phyloP scores from a whole-genome alignment of 2,113 vertebrate genomes.

The Cranoglanis bouderius region DNA sequence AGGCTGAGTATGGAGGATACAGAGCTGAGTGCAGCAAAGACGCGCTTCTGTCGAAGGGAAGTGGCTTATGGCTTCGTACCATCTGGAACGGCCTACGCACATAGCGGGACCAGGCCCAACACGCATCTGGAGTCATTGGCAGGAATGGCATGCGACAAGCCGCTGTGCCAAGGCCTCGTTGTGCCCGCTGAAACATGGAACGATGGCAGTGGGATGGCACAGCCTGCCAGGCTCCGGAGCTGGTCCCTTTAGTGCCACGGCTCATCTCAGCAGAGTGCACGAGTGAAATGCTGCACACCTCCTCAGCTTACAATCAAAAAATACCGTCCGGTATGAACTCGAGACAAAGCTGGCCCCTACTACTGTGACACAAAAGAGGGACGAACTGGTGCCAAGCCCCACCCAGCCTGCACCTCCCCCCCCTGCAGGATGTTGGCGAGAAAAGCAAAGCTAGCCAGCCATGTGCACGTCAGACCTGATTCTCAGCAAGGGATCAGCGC shows the following conservation, averaged over 20 bases:
- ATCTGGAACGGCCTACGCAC: slow-evolving; percentile 36
- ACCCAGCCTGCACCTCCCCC: background rate
- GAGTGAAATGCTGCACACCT: slow-evolving; percentile 2
- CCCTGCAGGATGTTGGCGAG: background rate
- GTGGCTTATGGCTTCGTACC: slow-evolving; percentile 42
- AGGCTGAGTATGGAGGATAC: slow-evolving; percentile 9
- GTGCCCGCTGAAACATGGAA: slow-evolving; percentile 44
- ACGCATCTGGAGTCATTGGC: slow-evolving; percentile 49
- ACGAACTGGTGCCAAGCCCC: slow-evolving; percentile 34
- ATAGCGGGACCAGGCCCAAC: slow-evolving; percentile 38
- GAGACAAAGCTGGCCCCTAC: slow-evolving; percentile 40
- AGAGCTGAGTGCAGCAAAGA: background rate
- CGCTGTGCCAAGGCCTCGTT: slow-evolving; percentile 37
- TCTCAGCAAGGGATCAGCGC: slow-evolving; percentile 44
- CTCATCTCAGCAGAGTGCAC: background rate
- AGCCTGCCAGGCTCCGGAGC: slow-evolving; percentile 27
- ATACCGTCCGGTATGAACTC: slow-evolving; percentile 6
- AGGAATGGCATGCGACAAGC: slow-evolving; percentile 35
- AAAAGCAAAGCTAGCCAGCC: slow-evolving; percentile 35
- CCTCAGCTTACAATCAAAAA: slow-evolving; percentile 29
- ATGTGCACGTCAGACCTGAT: slow-evolving; percentile 49
- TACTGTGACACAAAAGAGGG: slow-evolving; percentile 28
- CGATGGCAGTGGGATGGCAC: slow-evolving; percentile 4
- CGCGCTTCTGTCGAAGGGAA: slow-evolving; percentile 37
- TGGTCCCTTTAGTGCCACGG: slow-evolving; percentile 41